Conservation (phyloP, 2,113 vertebrate genomes). For the Callorhinus ursinus region DNA sequence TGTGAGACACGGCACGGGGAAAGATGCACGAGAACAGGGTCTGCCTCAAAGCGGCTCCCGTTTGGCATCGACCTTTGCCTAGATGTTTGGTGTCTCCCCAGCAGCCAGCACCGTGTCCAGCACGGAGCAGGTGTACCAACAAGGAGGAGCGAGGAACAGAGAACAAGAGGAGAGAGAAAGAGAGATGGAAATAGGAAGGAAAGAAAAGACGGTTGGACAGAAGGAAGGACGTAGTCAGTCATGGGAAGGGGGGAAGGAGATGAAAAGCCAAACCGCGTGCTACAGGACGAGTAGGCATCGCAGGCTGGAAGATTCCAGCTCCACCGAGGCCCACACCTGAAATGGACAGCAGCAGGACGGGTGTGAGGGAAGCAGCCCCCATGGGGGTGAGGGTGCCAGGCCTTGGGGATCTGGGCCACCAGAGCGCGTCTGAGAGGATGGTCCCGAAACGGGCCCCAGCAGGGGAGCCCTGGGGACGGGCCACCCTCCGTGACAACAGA, state of each 20-base stretch:
- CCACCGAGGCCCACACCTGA: not conserved
- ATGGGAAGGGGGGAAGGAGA: conserved; percentile 44
- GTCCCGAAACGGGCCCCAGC: not conserved
- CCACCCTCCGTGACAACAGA: not conserved
- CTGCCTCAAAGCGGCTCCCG: no score
- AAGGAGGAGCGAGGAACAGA: not conserved
- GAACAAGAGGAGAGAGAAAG: not conserved
- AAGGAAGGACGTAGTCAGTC: not conserved
- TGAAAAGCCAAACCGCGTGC: not conserved
- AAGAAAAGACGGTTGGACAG: not conserved
- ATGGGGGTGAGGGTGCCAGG: not conserved
- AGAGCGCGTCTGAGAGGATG: not conserved
- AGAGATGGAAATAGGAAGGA: not conserved
- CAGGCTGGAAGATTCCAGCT: not conserved
- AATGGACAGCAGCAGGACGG: not conserved
- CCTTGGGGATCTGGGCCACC: not conserved
- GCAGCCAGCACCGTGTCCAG: not conserved
- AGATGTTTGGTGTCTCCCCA: not conserved
- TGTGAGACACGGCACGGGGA: not conserved
- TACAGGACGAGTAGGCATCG: conserved; percentile 30
- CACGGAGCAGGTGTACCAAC: not conserved
- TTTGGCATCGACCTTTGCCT: not conserved
- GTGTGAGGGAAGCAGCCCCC: not conserved
- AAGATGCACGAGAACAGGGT: not conserved
- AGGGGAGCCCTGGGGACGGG: not conserved